Base-by-base conservation (phyloP, 2,888 invertebrate species). In the Parascotia fuliginaria region DNA sequence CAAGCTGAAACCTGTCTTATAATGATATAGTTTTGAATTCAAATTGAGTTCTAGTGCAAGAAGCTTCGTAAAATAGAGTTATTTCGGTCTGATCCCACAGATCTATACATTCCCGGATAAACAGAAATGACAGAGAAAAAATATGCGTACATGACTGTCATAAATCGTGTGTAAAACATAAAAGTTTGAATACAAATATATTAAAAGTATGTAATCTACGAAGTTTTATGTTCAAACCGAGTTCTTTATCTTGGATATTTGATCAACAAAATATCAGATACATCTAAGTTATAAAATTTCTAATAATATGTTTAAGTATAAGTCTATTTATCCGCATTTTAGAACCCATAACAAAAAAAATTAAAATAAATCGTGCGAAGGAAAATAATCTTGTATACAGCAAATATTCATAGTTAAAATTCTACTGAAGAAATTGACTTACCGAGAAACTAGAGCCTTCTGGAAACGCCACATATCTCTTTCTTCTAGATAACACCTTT, bases 371-470 rank as follows among this genome's bases (percentile, higher is more conserved):
- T n/a, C n/a, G n/a, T n/a, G n/a, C n/a, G n/a, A n/a, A n/a, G n/a
- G n/a, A n/a, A n/a, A n/a, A n/a, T n/a, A n/a, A n/a, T n/a, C n/a
- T n/a, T n/a, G n/a, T n/a, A n/a, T n/a, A n/a, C n/a, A n/a, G n/a
- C n/a, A n/a, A n/a, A n/a, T n/a, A n/a, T n/a, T n/a, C n/a, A n/a
- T n/a, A n/a, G n/a, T n/a, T n/a, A n/a, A n/a, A n/a, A n/a, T n/a
- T n/a, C n/a, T n/a, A n/a, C n/a, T n/a, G n/a, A n/a, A n/a, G n/a
- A n/a, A n/a, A n/a, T n/a, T n/a, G 22, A 92, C 94, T 94, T 72
- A 95, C 95, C 52, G 95, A 94, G 83, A 95, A 94, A 82, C 94
- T 94, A 9, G 95, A 94, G n/a, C 95, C 95, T 74, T 95, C 95
- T 5, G 95, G 95, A 81, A 95, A 95, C 3, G 95, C 94, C 3